Evolutionary conservation across 2,888 invertebrate species (phyloP).

Genomic region (Acrobasis consociella): DNA sequence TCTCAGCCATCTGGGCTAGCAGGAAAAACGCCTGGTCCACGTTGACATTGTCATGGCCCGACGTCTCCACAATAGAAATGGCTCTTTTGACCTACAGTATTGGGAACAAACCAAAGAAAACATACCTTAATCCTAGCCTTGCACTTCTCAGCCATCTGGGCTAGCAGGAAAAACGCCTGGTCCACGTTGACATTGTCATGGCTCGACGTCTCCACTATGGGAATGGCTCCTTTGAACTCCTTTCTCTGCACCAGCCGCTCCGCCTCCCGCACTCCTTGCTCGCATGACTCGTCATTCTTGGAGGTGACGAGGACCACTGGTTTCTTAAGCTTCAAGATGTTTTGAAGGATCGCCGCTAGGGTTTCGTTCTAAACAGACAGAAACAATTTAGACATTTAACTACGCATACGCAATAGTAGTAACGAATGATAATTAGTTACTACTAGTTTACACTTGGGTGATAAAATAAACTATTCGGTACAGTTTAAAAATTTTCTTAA

Average conservation of each 20-base stretch:
- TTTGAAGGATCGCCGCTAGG: slow-evolving; percentile 91
- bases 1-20: slow-evolving; percentile 95
- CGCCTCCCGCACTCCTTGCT: slow-evolving; percentile 93
- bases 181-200: slow-evolving; percentile 98
- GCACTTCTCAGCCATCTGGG: slow-evolving; percentile 95
- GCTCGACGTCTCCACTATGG: slow-evolving; percentile 96
- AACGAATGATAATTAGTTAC: no score
- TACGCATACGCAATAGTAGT: no score
- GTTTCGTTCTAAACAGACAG: slow-evolving; percentile 83
- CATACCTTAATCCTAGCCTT: slow-evolving; percentile 87
- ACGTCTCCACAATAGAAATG: slow-evolving; percentile 96
- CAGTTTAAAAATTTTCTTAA: no score
- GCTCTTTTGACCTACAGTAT: slow-evolving; percentile 88
- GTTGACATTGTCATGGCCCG: slow-evolving; percentile 97
- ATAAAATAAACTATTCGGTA: no score
- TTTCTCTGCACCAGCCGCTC: slow-evolving; percentile 93
- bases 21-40: slow-evolving; percentile 95
- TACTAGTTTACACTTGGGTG: no score
- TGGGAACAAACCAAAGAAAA: no score
- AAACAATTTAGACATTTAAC: no score
- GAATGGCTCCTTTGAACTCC: slow-evolving; percentile 94
- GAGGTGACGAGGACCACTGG: slow-evolving; percentile 97
- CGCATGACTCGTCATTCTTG: slow-evolving; percentile 96
- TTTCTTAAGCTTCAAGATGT: slow-evolving; percentile 95
- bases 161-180: slow-evolving; percentile 93